A percentile compares a stretch with the other conserved stretches of the same genome.
These are phyloP conservation scores for Falco punctatus DNA, from an alignment of 2,113 vertebrate species.

Conservation along the genomic window DNA sequence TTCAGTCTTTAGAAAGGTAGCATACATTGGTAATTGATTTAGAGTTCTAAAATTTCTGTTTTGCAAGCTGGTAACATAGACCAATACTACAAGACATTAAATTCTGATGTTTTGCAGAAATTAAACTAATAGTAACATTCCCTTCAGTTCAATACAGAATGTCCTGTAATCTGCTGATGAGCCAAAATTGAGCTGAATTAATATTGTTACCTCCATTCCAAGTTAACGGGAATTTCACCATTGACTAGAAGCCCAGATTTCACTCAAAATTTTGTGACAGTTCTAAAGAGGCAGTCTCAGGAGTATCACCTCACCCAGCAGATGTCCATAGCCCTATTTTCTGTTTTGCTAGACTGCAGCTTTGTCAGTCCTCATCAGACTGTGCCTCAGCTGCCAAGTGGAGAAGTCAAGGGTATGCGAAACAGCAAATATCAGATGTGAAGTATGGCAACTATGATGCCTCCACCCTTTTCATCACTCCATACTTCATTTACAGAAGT, in stretches of 20 bases:
- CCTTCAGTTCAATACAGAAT: neutral
- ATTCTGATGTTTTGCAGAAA: neutral
- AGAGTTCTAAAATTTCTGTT: neutral
- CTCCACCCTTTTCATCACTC: constrained; percentile 22
- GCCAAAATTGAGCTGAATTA: neutral
- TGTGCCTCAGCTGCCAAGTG: neutral
- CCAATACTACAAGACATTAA: neutral
- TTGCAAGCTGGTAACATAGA: neutral
- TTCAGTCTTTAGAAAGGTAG: neutral
- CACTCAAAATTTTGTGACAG: neutral
- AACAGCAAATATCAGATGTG: neutral
- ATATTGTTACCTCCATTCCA: neutral
- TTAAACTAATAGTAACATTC: neutral
- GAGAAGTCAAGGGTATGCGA: neutral
- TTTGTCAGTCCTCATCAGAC: neutral
- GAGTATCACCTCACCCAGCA: neutral
- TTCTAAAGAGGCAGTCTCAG: neutral
- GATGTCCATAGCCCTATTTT: neutral
- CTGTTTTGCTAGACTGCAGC: neutral
- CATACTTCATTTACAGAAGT: neutral
- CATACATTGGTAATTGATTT: neutral
- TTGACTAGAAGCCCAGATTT: neutral
- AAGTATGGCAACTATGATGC: neutral
- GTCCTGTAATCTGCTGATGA: neutral
- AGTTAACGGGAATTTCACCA: neutral